Evolutionary conservation across 2,113 vertebrate species (phyloP).

Genomic region (Ictalurus punctatus): DNA sequence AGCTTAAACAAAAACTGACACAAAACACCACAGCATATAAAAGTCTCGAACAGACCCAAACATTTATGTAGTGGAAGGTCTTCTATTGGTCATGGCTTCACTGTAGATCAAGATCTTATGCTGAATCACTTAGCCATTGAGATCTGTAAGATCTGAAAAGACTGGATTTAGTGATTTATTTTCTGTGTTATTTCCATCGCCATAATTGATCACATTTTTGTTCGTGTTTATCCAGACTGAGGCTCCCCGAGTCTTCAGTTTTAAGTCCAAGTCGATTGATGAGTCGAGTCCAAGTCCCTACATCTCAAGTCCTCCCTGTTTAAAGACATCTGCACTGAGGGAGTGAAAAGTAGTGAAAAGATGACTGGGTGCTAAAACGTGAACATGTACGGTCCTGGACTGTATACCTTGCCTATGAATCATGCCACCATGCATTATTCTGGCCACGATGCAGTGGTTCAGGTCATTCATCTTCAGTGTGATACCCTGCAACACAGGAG

Average conservation of each 20-base stretch:
- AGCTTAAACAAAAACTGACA: background rate
- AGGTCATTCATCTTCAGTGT: slow-evolving; percentile 98
- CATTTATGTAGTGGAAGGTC: background rate
- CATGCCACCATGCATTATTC: slow-evolving; percentile 99
- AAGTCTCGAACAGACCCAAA: background rate
- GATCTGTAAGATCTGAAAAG: background rate
- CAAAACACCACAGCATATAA: background rate
- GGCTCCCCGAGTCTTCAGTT: background rate
- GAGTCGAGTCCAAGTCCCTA: background rate
- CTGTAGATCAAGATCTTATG: background rate
- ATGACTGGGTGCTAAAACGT: background rate
- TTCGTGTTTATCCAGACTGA: background rate
- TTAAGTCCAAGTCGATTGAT: background rate
- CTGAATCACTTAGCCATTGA: background rate
- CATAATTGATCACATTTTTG: background rate
- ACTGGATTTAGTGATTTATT: background rate
- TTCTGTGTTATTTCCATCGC: background rate
- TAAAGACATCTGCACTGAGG: background rate
- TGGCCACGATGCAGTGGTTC: slow-evolving; percentile 96
- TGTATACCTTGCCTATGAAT: slow-evolving; percentile 96
- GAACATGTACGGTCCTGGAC: background rate
- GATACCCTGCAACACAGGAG: slow-evolving; percentile 81
- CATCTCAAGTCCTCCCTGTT: background rate
- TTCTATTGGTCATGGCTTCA: background rate
- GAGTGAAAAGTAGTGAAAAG: background rate